phyloP scores from a whole-genome alignment of 2,113 vertebrate genomes.

The Tenrec ecaudatus region DNA sequence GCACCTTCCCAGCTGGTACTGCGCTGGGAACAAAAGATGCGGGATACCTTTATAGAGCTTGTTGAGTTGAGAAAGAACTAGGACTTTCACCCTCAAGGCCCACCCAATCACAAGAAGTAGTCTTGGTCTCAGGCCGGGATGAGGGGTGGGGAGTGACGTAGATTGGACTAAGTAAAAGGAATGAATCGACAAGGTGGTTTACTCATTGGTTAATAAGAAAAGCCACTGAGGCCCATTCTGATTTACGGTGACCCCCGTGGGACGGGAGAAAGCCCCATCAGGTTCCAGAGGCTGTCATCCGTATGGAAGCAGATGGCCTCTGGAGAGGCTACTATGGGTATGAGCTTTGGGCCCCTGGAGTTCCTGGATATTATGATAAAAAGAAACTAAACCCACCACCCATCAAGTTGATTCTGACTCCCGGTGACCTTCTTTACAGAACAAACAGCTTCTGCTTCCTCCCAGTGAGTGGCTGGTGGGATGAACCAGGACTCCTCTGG shows the following conservation, averaged over 20 bases:
- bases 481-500: too few relatives aligned
- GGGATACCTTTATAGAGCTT: constrained; percentile 3
- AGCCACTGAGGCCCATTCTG: not conserved
- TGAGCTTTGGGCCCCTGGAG: not conserved
- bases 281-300: not conserved
- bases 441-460: too few relatives aligned
- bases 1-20: constrained; percentile 37
- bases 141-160: not conserved
- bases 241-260: not conserved
- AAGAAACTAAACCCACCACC: too few relatives aligned
- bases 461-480: too few relatives aligned
- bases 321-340: not conserved
- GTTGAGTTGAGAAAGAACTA: constrained; percentile 16
- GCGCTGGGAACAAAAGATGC: constrained; percentile 21
- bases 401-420: too few relatives aligned
- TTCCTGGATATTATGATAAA: not conserved
- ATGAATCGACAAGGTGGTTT: not conserved
- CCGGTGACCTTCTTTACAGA: too few relatives aligned
- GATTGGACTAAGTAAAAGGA: not conserved
- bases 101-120: not conserved
- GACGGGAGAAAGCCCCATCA: not conserved
- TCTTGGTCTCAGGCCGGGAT: not conserved
- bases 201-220: not conserved
- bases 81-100: not conserved
- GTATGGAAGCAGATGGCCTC: not conserved